Percentiles rank a stretch among this genome's conserved stretches.
These are phyloP conservation scores for Cydia splendana DNA, from an alignment of 1,140 invertebrate genomes.

Conservation along the genomic window DNA sequence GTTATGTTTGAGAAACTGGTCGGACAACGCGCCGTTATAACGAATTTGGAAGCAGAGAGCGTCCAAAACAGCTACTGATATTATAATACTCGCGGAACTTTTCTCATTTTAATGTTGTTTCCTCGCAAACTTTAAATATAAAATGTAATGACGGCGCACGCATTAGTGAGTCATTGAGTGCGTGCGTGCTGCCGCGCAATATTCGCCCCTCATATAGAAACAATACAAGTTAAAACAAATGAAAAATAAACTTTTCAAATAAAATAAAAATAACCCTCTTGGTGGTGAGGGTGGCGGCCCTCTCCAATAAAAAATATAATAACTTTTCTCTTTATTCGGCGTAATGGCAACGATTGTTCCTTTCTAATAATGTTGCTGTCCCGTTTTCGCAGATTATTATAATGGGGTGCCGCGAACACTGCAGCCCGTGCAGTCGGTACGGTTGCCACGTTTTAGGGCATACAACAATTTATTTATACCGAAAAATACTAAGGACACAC, in stretches of 20 bases:
- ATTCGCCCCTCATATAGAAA: constrained; percentile 69
- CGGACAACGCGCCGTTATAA: constrained; percentile 4
- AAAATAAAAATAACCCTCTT: constrained; percentile 79
- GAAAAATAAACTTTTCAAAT: constrained; percentile 78
- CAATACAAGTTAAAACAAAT: constrained; percentile 77
- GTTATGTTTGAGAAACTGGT: not conserved
- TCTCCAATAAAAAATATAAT: constrained; percentile 79
- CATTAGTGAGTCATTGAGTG: constrained; percentile 76
- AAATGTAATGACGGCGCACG: constrained; percentile 76
- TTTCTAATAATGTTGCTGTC: constrained; percentile 67
- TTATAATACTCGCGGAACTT: constrained; percentile 72
- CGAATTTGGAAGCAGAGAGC: constrained; percentile 17
- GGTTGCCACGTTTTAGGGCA: constrained; percentile 7
- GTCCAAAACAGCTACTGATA: constrained; percentile 37
- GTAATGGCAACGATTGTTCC: constrained; percentile 73
- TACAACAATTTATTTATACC: not conserved
- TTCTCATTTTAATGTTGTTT: constrained; percentile 77
- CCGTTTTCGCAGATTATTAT: constrained; percentile 68
- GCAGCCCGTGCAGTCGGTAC: constrained; percentile 28
- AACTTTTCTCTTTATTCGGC: constrained; percentile 79
- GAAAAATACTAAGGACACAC: not conserved
- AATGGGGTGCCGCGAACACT: constrained; percentile 56
- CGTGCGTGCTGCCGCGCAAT: constrained; percentile 64
- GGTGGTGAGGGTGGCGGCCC: constrained; percentile 72
- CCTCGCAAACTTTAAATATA: constrained; percentile 77